Percentiles rank a stretch among this genome's conserved stretches.
phyloP scores from a whole-genome alignment of 2,113 vertebrate genomes.

The Odontesthes bonariensis region DNA sequence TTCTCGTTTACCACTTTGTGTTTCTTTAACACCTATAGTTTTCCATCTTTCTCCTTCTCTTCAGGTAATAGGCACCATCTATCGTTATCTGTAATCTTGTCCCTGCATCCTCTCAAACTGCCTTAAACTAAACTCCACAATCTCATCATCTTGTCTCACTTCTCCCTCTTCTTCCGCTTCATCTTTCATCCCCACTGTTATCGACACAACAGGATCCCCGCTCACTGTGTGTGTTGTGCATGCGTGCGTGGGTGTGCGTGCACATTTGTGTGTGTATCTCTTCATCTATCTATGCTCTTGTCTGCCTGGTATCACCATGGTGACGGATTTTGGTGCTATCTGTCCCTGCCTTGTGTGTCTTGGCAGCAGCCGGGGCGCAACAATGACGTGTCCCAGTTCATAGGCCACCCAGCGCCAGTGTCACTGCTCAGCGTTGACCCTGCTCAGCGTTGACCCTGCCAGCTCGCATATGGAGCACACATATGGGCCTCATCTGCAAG shows the following conservation, averaged over 20 bases:
- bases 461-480: constrained; percentile 73
- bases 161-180: constrained; percentile 54
- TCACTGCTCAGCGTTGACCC: constrained; percentile 38
- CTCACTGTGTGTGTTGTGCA: constrained; percentile 4
- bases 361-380: constrained; percentile 70
- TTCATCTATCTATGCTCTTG: constrained; percentile 52
- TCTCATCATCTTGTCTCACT: constrained; percentile 70
- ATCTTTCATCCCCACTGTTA: constrained; percentile 64
- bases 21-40: constrained; percentile 44
- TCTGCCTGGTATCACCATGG: constrained; percentile 67
- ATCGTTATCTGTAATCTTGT: constrained; percentile 65
- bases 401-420: constrained; percentile 63
- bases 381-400: constrained; percentile 66
- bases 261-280: constrained; percentile 3
- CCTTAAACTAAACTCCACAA: constrained; percentile 65
- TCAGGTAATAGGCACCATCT: constrained; percentile 47
- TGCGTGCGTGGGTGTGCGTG: constrained; percentile 17
- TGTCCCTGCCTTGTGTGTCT: constrained; percentile 59
- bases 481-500: constrained; percentile 79
- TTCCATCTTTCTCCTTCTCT: constrained; percentile 33
- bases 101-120: constrained; percentile 47
- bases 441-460: constrained; percentile 61
- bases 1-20: constrained; percentile 33
- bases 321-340: constrained; percentile 63
- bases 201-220: constrained; percentile 49